Evolutionary conservation across 1,140 invertebrate genomes (phyloP), one percentile per base, ranked within the genome.

Genomic region (Neodiprion fabricii): DNA sequence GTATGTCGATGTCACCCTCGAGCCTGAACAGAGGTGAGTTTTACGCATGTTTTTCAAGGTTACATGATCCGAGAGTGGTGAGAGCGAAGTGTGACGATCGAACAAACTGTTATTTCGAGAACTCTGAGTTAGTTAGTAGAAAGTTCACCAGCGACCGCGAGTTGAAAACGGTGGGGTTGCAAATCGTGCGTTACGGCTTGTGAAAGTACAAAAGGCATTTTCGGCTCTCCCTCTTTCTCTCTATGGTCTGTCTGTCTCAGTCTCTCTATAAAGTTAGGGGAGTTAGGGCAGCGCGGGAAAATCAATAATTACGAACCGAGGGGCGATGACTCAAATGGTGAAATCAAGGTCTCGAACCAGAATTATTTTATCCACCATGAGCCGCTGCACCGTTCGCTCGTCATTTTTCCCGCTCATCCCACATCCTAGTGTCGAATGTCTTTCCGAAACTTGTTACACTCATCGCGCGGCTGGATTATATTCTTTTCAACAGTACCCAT

Each of bases 1-100:
- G 76, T 72, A 85, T 89, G 82, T 87, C 89, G 75, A 92, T 95
- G 83, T 95, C 94, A 75, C 94, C 94, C 74, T 91, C 93, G 79
- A 93, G 92, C 84, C 89, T 93, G 81, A 90, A 90, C 85, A 91
- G 93, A 92, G 94, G 94, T 95, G 90, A 92, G 91, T 85, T 14
- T 53, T 14, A 53, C 17, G 17, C 17, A 21, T 21, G 17, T 53
- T 53, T 53, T 10, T 10, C 50, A 53, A n/a, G 10, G 50, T 53
- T 53, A n/a, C 50, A 2, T 14, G 50, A 11, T 53, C n/a, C 50
- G n/a, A 2, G 50, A 53, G 50, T 0, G 50, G 50, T 11, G n/a
- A n/a, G n/a, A n/a, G n/a, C n/a, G 50, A 1, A 1, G 50, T 11
- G n/a, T 14, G 50, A n/a, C 50, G 10, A 53, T 53, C n/a, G 50